Percentiles rank a stretch among this genome's conserved stretches.
Conservation (phyloP, 2,113 vertebrate genomes). For the Propithecus coquereli region DNA sequence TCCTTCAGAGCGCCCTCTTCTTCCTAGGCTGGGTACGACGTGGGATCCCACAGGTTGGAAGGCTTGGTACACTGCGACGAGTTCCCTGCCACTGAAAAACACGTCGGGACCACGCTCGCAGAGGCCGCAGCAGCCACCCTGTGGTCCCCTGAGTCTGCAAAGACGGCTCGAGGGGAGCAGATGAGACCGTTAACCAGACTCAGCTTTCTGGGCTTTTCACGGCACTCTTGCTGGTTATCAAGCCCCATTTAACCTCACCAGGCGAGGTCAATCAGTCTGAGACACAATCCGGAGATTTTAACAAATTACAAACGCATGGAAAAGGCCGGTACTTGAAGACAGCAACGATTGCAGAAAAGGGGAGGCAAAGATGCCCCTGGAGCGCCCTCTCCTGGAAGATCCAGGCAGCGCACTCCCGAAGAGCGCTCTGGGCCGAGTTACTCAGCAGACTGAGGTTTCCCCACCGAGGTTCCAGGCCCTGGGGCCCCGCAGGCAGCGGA, state of each 20-base stretch:
- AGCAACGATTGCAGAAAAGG: not conserved
- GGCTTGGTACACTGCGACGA: not conserved
- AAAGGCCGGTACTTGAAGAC: not conserved
- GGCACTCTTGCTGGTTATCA: not conserved
- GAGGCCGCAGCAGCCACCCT: too few species aligned
- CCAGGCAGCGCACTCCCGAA: not conserved
- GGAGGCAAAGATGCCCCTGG: not conserved
- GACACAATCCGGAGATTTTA: not conserved
- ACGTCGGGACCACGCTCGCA: not conserved
- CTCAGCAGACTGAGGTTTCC: not conserved
- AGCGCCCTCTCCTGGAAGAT: not conserved
- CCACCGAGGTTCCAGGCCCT: too few species aligned
- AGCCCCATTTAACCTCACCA: not conserved
- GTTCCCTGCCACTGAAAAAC: not conserved
- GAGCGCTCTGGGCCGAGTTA: not conserved
- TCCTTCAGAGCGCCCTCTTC: not conserved
- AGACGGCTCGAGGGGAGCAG: not conserved
- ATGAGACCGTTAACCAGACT: not conserved
- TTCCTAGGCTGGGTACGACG: not conserved
- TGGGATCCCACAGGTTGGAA: not conserved
- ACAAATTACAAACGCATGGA: too few species aligned
- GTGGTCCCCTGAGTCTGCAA: not conserved
- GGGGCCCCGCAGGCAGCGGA: not conserved
- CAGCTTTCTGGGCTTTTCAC: not conserved
- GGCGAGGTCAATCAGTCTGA: not conserved